phyloP scores from a whole-genome alignment of 2,888 invertebrate species.

The Cabera pusaria region DNA sequence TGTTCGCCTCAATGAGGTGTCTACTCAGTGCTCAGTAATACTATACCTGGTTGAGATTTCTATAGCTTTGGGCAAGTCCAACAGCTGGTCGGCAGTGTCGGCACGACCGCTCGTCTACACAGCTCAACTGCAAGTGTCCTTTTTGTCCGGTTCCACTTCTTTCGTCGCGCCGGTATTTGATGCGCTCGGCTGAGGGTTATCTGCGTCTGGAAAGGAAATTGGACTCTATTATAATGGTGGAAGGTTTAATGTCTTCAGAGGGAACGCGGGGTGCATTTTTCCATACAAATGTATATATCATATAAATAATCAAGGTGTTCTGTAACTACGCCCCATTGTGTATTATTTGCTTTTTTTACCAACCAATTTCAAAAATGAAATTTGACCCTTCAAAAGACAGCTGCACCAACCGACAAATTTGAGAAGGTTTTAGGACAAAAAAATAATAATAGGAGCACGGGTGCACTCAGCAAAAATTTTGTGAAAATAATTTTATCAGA shows the following conservation, averaged over 20 bases:
- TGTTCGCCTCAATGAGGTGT: conserved; percentile 53
- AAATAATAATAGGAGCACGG: no score
- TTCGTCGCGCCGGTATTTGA: conserved; percentile 55
- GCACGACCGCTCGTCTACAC: conserved; percentile 48
- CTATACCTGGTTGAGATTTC: conserved; percentile 77
- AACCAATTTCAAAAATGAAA: no score
- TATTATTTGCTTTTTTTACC: no score
- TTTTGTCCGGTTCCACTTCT: conserved; percentile 48
- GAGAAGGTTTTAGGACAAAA: no score
- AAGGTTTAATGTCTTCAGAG: conserved; percentile 1
- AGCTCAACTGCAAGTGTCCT: conserved; percentile 73
- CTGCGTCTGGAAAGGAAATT: conserved; percentile 52
- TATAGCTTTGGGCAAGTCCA: conserved; percentile 74
- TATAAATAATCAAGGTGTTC: no score
- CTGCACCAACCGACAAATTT: no score
- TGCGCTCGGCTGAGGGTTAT: conserved; percentile 55
- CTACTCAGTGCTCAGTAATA: conserved; percentile 66
- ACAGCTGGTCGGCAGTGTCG: conserved; percentile 51
- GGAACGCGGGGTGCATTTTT: no score
- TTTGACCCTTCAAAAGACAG: no score
- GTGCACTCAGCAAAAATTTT: no score
- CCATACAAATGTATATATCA: no score
- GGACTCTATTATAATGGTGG: neutral
- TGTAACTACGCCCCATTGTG: no score
- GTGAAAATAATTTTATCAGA: no score